A percentile compares a stretch with the other conserved stretches of the same genome.
These are phyloP conservation scores for Oncorhynchus tshawytscha DNA, from an alignment of 2,113 vertebrate genomes.

Conservation along the genomic window DNA sequence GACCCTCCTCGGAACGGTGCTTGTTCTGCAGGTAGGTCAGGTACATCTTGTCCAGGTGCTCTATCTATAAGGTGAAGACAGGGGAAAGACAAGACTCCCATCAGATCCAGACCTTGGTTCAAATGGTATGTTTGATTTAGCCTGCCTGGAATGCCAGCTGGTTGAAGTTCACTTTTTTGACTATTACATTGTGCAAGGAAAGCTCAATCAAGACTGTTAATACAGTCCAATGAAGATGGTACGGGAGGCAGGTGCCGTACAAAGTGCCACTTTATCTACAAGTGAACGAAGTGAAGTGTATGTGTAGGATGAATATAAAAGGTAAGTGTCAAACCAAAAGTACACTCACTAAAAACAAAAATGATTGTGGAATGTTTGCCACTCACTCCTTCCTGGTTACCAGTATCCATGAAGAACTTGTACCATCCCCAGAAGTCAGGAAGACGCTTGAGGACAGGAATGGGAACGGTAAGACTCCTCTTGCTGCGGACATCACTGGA, in stretches of 20 bases:
- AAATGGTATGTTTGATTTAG: no score
- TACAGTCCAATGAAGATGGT: no score
- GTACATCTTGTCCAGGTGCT: constrained; percentile 75
- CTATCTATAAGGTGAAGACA: constrained; percentile 51
- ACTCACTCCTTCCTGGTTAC: constrained; percentile 80
- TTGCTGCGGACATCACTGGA: constrained; percentile 64
- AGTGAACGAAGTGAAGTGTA: not conserved
- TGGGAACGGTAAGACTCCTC: constrained; percentile 61
- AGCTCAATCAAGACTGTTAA: no score
- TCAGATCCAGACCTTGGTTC: no score
- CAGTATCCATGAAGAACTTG: constrained; percentile 71
- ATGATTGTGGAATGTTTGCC: constrained; percentile 16
- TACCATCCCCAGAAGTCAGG: constrained; percentile 81
- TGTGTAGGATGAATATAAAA: not conserved
- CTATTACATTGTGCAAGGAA: no score
- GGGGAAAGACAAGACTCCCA: not conserved
- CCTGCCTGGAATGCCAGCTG: no score
- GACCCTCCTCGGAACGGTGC: constrained; percentile 69
- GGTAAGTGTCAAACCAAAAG: not conserved
- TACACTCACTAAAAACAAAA: not conserved
- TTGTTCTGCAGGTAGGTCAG: constrained; percentile 74
- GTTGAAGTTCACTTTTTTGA: no score
- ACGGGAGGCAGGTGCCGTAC: no score
- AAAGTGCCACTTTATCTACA: not conserved
- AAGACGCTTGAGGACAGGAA: constrained; percentile 51